These are phyloP conservation scores for Poeciliopsis occidentalis DNA, from an alignment of 2,113 vertebrate species.

Conservation along the genomic window DNA sequence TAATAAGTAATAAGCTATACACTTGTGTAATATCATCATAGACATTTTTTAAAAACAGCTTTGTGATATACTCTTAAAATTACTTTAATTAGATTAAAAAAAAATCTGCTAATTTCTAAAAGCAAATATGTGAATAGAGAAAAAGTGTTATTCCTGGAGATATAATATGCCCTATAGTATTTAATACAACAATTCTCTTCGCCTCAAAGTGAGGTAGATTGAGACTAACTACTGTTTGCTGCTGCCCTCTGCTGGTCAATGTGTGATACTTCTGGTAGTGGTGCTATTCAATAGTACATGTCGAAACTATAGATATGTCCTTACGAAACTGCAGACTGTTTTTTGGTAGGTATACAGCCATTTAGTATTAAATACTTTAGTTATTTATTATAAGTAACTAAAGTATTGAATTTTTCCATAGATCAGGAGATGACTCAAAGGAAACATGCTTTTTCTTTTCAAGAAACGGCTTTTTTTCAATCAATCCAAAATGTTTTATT, in stretches of 20 bases:
- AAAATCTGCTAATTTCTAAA: too few relatives aligned
- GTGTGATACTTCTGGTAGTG: not conserved
- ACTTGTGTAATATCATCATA: not conserved
- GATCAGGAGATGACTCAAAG: not conserved
- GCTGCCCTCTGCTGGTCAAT: constrained; percentile 41
- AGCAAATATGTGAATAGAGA: too few relatives aligned
- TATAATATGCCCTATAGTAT: not conserved
- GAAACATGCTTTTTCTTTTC: not conserved
- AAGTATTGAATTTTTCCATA: not conserved
- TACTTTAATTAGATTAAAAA: too few relatives aligned
- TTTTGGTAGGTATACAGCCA: not conserved
- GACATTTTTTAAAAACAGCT: not conserved
- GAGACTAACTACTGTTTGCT: constrained; percentile 1
- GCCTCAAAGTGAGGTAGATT: not conserved
- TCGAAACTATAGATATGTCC: not conserved
- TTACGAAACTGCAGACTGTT: not conserved
- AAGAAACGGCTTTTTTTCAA: not conserved
- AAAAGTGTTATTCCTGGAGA: not conserved
- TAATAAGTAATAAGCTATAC: not conserved
- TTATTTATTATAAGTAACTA: too few relatives aligned
- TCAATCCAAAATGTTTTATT: not conserved
- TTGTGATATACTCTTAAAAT: not conserved
- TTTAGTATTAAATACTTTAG: not conserved
- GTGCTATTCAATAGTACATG: too few relatives aligned
- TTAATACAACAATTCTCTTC: not conserved